Base-by-base conservation (phyloP, 1,140 invertebrate species). In the Microplitis demolitor region DNA sequence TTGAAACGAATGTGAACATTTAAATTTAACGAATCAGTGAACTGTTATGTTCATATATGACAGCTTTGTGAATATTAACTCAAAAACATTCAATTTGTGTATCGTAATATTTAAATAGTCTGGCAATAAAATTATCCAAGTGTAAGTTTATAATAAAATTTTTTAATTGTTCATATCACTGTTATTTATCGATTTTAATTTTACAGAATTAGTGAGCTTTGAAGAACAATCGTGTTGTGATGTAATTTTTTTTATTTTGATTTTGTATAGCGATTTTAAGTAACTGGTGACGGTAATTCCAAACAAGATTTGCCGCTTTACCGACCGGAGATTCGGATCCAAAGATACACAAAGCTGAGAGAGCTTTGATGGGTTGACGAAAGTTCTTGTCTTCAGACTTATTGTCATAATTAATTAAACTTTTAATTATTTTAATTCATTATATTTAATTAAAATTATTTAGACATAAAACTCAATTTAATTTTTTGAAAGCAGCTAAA, bases 1-100 rank as follows among this genome's bases (percentile, higher is more conserved):
- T 8, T 6, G 5, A 9, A 11, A 13, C n/a, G 16, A 16, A 50
- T 50, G 11, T 8, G 9, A 16, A 45, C 34, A 66, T 66, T 66
- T 45, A 13, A 66, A 51, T 66, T 66, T 66, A 50, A 45, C 63
- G 45, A 45, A 14, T 66, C 63, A 66, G 3, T 66, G 37, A 66
- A 45, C 62, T 50, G 14, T 66, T 45, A 66, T 66, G 4, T 66
- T 50, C 8, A 24, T 5, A 2, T 45, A 13, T 16, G 14, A 33
- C 33, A 24, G 60, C 33, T 34, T 61, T 61, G 60, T 61, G 16
- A 61, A 61, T 33, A 61, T 61, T 4, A 33, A 61, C 60, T 61
- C 33, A 61, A 61, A 61, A 61, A 31, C 60, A 35, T 13, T 51
- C 14, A 37, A 64, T 39, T 64, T 64, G 6, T 64, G 9, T 64